These are phyloP conservation scores for Apus apus DNA, from an alignment of 2,113 vertebrate genomes.

Conservation along the genomic window DNA sequence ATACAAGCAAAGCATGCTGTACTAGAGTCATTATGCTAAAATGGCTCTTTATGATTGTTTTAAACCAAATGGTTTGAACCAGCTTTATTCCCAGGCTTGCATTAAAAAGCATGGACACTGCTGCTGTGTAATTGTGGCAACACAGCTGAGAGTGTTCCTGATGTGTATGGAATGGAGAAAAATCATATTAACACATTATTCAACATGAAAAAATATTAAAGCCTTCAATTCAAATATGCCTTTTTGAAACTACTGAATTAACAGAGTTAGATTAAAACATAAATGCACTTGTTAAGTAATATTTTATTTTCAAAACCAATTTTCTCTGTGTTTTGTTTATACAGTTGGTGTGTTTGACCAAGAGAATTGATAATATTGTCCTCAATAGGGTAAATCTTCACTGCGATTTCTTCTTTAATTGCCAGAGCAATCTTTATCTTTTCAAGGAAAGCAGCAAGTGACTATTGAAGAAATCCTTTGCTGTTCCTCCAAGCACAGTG, in stretches of 20 bases:
- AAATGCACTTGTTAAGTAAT: constrained; percentile 48
- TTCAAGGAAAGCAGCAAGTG: not conserved
- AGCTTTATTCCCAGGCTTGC: constrained; percentile 19
- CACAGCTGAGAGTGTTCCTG: constrained; percentile 29
- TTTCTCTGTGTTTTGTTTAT: constrained; percentile 50
- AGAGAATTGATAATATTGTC: constrained; percentile 57
- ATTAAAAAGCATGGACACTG: not conserved
- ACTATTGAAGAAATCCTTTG: not conserved
- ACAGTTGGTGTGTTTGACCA: constrained; percentile 40
- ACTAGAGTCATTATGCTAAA: not conserved
- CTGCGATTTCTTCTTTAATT: constrained; percentile 46
- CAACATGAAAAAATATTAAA: constrained; percentile 44
- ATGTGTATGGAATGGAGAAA: constrained; percentile 7
- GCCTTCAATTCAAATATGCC: constrained; percentile 38
- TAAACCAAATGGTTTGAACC: constrained; percentile 17
- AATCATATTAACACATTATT: constrained; percentile 19
- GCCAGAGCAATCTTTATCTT: not conserved
- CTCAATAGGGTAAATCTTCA: constrained; percentile 56
- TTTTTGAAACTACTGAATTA: constrained; percentile 49
- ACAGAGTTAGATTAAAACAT: constrained; percentile 49
- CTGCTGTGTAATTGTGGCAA: constrained; percentile 1
- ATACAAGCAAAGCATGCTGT: not conserved
- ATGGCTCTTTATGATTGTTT: constrained; percentile 7
- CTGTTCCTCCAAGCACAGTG: not conserved
- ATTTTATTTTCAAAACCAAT: constrained; percentile 56